These are phyloP conservation scores for Phengaris alcon DNA, from an alignment of 2,888 invertebrate species.

Conservation along the genomic window DNA sequence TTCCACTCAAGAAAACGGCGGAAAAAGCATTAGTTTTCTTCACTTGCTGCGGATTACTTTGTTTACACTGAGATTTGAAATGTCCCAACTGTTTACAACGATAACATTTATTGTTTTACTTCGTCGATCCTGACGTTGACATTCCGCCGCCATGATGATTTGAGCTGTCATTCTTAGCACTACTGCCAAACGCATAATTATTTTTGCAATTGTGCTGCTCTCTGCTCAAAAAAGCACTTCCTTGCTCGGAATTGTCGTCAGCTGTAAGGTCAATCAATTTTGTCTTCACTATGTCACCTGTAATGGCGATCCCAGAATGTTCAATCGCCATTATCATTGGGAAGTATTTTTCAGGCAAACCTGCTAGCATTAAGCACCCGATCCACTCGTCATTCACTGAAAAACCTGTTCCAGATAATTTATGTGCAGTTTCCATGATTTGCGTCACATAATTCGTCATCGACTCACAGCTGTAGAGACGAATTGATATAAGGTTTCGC, in stretches of 20 bases:
- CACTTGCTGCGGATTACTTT: not conserved
- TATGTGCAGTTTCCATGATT: conserved; percentile 40
- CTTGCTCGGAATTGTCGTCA: too few relatives aligned
- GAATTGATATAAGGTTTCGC: conserved; percentile 38
- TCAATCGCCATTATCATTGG: conserved; percentile 41
- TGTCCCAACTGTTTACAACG: too few relatives aligned
- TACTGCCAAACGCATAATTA: too few relatives aligned
- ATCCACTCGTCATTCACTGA: conserved; percentile 39
- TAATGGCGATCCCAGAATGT: conserved; percentile 32
- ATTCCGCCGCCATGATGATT: conserved; percentile 33
- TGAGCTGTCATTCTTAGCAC: conserved; percentile 15
- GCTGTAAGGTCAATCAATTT: not conserved
- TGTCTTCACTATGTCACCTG: not conserved
- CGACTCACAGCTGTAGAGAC: conserved; percentile 38
- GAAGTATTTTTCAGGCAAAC: conserved; percentile 38
- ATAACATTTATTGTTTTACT: not conserved
- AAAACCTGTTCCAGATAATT: conserved; percentile 36
- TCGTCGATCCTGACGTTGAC: not conserved
- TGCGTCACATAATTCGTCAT: conserved; percentile 41
- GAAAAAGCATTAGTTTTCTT: not conserved
- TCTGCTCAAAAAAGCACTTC: too few relatives aligned
- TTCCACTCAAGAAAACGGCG: not conserved
- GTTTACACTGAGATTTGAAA: not conserved
- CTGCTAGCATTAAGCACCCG: conserved; percentile 37
- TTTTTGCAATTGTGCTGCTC: not conserved